Conservation (phyloP, 1,140 invertebrate species). For the Sycophila sp. region DNA sequence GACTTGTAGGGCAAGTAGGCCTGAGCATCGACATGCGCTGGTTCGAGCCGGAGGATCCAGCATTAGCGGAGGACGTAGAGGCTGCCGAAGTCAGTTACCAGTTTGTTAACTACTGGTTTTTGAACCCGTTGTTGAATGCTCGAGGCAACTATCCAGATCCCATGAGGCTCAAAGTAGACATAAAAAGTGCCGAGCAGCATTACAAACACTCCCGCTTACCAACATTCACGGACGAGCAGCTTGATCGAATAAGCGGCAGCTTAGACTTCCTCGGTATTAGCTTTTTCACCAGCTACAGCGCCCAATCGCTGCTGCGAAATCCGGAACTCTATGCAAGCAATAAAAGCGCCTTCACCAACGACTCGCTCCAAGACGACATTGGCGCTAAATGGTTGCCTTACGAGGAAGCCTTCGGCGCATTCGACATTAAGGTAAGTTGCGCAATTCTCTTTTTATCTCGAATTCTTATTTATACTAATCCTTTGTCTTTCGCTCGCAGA, state of each 20-base stretch:
- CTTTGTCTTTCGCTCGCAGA: too few species aligned
- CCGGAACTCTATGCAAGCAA: neutral
- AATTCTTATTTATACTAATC: too few species aligned
- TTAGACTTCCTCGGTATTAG: slow-evolving; percentile 63
- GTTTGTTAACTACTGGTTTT: slow-evolving; percentile 69
- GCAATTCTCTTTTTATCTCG: too few species aligned
- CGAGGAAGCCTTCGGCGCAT: neutral
- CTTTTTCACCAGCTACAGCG: slow-evolving; percentile 52
- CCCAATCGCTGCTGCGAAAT: neutral
- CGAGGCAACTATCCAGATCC: slow-evolving; percentile 69
- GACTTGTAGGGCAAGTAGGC: slow-evolving; percentile 70
- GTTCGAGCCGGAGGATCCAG: slow-evolving; percentile 67
- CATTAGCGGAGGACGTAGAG: slow-evolving; percentile 62
- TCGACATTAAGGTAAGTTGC: neutral
- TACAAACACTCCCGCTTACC: slow-evolving; percentile 65
- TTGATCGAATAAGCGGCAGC: slow-evolving; percentile 59
- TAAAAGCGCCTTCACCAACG: neutral
- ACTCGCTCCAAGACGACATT: neutral
- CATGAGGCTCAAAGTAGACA: slow-evolving; percentile 61
- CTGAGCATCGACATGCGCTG: slow-evolving; percentile 72
- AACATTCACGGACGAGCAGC: slow-evolving; percentile 61
- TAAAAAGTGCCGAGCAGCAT: slow-evolving; percentile 62
- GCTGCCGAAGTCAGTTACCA: slow-evolving; percentile 67
- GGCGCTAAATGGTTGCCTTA: neutral
- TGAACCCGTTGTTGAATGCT: slow-evolving; percentile 65